phyloP scores from a whole-genome alignment of 2,888 invertebrate species.

The Drosophila barbarae region DNA sequence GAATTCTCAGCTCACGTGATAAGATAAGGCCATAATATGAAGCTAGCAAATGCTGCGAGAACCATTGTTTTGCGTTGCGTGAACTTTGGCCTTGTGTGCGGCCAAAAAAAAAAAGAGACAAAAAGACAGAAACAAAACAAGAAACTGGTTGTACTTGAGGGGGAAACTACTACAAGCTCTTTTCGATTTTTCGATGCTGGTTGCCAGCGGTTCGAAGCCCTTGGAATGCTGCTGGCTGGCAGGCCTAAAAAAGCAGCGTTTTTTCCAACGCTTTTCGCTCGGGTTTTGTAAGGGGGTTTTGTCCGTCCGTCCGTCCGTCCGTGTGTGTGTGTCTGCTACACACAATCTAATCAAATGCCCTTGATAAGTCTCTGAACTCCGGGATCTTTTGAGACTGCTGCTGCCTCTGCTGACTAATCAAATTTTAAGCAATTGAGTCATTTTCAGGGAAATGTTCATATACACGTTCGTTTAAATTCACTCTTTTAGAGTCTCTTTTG shows the following conservation, averaged over 20 bases:
- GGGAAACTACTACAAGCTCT: conserved; percentile 26
- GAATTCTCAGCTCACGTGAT: conserved; percentile 17
- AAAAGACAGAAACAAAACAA: conserved; percentile 17
- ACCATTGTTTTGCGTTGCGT: conserved; percentile 37
- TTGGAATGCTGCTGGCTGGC: conserved; percentile 36
- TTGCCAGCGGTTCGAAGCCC: conserved; percentile 30
- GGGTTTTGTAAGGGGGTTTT: conserved; percentile 7
- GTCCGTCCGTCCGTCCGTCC: too few relatives aligned
- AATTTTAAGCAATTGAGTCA: conserved; percentile 38
- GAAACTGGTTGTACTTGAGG: conserved; percentile 40
- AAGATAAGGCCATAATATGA: conserved; percentile 22
- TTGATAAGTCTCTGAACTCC: conserved; percentile 37
- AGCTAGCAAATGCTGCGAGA: conserved; percentile 18
- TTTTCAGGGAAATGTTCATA: conserved; percentile 24
- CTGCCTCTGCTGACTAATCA: conserved; percentile 35
- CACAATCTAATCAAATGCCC: conserved; percentile 36
- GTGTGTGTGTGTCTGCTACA: not conserved
- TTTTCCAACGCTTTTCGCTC: conserved; percentile 11
- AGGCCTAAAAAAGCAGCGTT: conserved; percentile 30
- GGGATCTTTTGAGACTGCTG: conserved; percentile 31
- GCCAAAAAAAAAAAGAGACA: conserved; percentile 26
- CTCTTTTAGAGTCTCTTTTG: not conserved
- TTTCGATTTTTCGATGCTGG: conserved; percentile 28
- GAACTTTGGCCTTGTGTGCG: conserved; percentile 40
- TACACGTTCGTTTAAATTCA: conserved; percentile 16